Conservation (phyloP, 1,140 invertebrate genomes). For the Globodera rostochiensis region DNA sequence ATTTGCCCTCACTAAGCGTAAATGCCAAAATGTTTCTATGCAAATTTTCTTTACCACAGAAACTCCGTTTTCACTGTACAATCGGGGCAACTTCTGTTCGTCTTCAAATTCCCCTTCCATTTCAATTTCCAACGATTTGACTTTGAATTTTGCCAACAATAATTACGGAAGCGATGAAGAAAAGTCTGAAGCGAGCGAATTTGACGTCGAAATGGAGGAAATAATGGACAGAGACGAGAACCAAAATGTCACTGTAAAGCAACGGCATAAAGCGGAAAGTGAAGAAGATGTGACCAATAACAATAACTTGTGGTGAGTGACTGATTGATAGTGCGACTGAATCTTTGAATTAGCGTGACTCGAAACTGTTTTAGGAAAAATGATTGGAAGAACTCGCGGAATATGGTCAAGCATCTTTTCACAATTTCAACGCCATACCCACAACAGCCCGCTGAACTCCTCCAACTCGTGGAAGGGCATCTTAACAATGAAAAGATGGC, state of each 20-base stretch:
- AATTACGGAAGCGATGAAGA: neutral
- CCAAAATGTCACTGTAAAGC: neutral
- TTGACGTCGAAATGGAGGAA: conserved; percentile 5
- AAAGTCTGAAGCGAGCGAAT: neutral
- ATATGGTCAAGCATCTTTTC: neutral
- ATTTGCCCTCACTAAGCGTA: neutral
- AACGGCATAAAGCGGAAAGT: neutral
- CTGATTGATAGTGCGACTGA: neutral
- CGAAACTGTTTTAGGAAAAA: neutral
- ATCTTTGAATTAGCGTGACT: too few species aligned
- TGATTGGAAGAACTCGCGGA: neutral
- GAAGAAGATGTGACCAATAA: neutral
- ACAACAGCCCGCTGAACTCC: neutral
- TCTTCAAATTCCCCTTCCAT: neutral
- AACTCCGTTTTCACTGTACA: neutral
- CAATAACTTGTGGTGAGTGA: neutral
- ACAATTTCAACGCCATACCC: neutral
- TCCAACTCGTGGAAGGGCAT: neutral
- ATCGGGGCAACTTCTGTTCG: neutral
- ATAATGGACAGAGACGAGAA: neutral
- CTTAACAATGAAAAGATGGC: neutral
- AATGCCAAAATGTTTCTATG: neutral
- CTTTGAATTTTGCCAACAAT: neutral
- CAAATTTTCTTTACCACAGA: neutral
- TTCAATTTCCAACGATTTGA: neutral